phyloP scores from a whole-genome alignment of 2,113 vertebrate genomes.

The Carlito syrichta region DNA sequence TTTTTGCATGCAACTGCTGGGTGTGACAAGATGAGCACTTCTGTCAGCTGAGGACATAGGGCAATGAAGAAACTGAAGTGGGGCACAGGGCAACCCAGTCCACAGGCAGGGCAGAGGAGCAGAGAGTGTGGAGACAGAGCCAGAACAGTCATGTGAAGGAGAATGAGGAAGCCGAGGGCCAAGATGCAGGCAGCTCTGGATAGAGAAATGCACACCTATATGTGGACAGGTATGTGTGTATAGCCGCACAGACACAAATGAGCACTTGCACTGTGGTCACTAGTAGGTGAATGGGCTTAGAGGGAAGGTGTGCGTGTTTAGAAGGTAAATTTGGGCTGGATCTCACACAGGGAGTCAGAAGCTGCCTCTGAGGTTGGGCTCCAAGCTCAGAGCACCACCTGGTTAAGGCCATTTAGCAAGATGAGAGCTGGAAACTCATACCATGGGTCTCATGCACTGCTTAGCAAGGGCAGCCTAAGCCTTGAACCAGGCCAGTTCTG shows the following conservation, averaged over 20 bases:
- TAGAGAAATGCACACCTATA: neutral
- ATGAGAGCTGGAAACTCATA: neutral
- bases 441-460: accelerated
- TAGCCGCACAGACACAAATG: too few species aligned
- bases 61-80: conserved; percentile 73
- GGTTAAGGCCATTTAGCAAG: neutral
- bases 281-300: neutral
- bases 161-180: neutral
- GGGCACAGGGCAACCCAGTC: too few species aligned
- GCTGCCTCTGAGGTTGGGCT: neutral
- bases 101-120: neutral
- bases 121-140: neutral
- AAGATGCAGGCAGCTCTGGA: neutral
- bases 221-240: neutral
- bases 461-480: too few species aligned
- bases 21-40: conserved; percentile 95
- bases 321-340: neutral
- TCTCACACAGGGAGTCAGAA: neutral
- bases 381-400: neutral
- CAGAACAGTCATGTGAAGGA: neutral
- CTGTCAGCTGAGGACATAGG: conserved; percentile 77
- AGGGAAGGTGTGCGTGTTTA: accelerated
- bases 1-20: conserved; percentile 99
- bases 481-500: neutral
- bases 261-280: neutral